phyloP scores from a whole-genome alignment of 2,888 invertebrate species.

The Caenorhabditis macrosperma region DNA sequence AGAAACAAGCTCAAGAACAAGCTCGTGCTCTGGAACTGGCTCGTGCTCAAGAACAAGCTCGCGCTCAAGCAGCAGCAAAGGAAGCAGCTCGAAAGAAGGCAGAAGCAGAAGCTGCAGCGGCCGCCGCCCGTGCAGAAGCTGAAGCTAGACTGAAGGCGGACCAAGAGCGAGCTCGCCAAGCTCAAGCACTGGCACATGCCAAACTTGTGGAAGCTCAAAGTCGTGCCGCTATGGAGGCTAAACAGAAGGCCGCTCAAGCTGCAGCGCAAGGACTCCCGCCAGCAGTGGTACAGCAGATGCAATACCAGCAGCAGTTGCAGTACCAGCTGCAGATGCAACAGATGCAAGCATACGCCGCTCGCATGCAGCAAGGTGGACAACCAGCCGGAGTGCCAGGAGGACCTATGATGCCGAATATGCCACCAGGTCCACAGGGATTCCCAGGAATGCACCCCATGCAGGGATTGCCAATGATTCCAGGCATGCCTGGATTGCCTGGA shows the following conservation, averaged over 20 bases:
- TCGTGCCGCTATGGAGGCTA: neutral
- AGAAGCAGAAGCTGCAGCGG: conserved; percentile 17
- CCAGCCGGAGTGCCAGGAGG: neutral
- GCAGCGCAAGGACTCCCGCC: conserved; percentile 6
- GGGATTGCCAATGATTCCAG: neutral
- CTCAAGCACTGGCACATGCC: conserved; percentile 1
- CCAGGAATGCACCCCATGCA: no score
- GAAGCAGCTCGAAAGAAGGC: conserved; percentile 13
- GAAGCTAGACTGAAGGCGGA: conserved; percentile 21
- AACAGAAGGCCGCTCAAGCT: neutral
- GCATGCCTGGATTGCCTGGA: neutral
- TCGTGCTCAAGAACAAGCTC: conserved; percentile 12
- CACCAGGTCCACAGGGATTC: no score
- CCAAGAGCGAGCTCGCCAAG: conserved; percentile 9
- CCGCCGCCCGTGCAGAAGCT: conserved; percentile 12
- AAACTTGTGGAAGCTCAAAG: neutral
- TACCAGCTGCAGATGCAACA: conserved; percentile 20
- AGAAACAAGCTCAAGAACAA: conserved; percentile 18
- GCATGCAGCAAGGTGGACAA: conserved; percentile 19
- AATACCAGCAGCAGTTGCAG: neutral
- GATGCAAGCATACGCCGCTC: conserved; percentile 21
- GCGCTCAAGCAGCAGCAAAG: conserved; percentile 9
- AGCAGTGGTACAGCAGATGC: neutral
- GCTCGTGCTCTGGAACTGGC: conserved; percentile 1
- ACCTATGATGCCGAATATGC: neutral